Evolutionary conservation across 2,888 invertebrate species (phyloP).

Genomic region (Callyntrura sp.): DNA sequence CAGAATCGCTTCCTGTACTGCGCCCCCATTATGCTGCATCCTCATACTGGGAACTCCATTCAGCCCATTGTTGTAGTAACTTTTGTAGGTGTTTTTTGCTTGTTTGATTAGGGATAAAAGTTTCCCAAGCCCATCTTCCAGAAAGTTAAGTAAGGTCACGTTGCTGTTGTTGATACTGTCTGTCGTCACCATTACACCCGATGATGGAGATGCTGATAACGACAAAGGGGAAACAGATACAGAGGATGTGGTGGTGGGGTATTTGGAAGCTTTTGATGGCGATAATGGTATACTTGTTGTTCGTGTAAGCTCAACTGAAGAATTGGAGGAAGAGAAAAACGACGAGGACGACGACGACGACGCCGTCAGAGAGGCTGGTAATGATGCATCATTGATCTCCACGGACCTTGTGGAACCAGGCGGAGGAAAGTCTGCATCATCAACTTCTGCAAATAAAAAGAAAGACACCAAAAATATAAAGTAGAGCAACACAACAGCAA

Average conservation of each 20-base stretch:
- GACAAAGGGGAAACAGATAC: not conserved
- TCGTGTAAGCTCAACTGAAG: constrained; percentile 58
- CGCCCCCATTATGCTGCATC: not conserved
- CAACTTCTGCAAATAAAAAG: constrained; percentile 52
- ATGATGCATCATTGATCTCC: constrained; percentile 58
- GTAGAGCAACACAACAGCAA: constrained; percentile 19
- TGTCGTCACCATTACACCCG: not conserved
- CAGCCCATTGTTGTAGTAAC: constrained; percentile 50
- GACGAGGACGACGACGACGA: not conserved
- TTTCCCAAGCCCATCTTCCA: constrained; percentile 70
- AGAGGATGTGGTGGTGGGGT: not conserved
- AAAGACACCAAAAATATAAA: constrained; percentile 22
- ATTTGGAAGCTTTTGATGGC: constrained; percentile 40
- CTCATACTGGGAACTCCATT: constrained; percentile 5
- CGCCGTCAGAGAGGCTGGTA: constrained; percentile 6
- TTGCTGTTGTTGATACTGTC: constrained; percentile 40
- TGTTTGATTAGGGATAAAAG: constrained; percentile 73
- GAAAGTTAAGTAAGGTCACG: constrained; percentile 74
- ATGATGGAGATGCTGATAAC: constrained; percentile 2
- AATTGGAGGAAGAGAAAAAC: constrained; percentile 10
- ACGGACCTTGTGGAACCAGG: constrained; percentile 46
- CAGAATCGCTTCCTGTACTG: too few relatives aligned
- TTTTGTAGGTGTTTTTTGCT: constrained; percentile 70
- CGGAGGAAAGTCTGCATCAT: not conserved
- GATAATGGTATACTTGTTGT: not conserved